phyloP scores from a whole-genome alignment of 2,888 invertebrate genomes.

The Apotomis betuletana region DNA sequence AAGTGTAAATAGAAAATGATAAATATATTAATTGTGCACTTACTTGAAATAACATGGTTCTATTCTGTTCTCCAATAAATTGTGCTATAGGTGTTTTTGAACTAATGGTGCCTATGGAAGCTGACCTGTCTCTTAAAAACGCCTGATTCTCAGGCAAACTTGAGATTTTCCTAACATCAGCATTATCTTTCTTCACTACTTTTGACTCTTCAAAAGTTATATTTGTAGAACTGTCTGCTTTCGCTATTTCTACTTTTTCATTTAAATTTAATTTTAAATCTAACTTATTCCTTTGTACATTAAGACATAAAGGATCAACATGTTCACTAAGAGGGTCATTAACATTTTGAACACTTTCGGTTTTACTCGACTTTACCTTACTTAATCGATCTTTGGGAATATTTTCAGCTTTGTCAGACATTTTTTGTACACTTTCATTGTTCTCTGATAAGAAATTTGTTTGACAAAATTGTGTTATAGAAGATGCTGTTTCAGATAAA shows the following conservation, averaged over 20 bases:
- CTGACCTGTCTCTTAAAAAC: conserved; percentile 82
- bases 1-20: too few species aligned
- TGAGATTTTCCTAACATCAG: conserved; percentile 45
- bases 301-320: conserved; percentile 13
- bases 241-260: conserved; percentile 39
- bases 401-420: too few species aligned
- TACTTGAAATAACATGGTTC: conserved; percentile 96
- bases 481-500: conserved; percentile 64
- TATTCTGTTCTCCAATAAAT: conserved; percentile 88
- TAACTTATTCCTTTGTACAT: conserved; percentile 31
- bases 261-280: conserved; percentile 45
- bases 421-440: conserved; percentile 33
- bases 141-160: conserved; percentile 71
- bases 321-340: conserved; percentile 46
- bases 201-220: conserved; percentile 65
- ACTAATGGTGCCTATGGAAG: conserved; percentile 84
- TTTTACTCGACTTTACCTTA: not conserved
- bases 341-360: not conserved
- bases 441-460: conserved; percentile 42
- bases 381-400: not conserved
- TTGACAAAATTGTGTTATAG: conserved; percentile 59
- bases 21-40: conserved; percentile 48
- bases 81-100: conserved; percentile 76
- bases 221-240: conserved; percentile 45
- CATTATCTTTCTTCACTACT: conserved; percentile 42